Evolutionary conservation across 53 echinoderm and acorn worm genomes (phyloP), one percentile per base, ranked within the genome.

Genomic region (Crossaster papposus): DNA sequence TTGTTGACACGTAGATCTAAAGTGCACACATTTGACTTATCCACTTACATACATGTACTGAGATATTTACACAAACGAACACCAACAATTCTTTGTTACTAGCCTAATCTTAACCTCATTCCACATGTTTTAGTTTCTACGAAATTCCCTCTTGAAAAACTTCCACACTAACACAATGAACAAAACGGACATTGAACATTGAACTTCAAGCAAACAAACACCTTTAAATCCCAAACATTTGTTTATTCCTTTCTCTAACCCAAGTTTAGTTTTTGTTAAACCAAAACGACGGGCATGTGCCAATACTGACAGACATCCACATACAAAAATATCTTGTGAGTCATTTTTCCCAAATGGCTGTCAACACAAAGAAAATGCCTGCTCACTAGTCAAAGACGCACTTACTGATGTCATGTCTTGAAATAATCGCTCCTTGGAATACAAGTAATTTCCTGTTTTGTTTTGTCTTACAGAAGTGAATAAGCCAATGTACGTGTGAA

Each of bases 371-470:
- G 51, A 51, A 10, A 26, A 11, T 4, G n/a, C 68, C 11, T 2
- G 68, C 26, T 68, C 33, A 31, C 36, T 2, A 35, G 15, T 74
- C 36, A 35, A n/a, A n/a, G n/a, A 35, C 75, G 36, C 28, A 74
- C 32, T 17, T 2, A 31, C 14, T 85, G 85, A 72, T 85, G 85
- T 85, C 85, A 85, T 72, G 20, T 53, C 73, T 72, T 32, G 32
- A 2, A 72, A 82, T 38, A 85, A 14, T 22, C 73, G 29, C 31
- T 44, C 29, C 54, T 52, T 52, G 1, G 26, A 31, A 30, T 73
- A 51, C 18, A 0, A 51, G 72, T 51, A 72, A 85, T 53, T 85
- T 85, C 85, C 85, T 85, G 85, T 85, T 85, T 72, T 62, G 15
- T 58, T 11, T 58, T 44, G 44, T 44, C 44, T 15, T 58, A 58